Percentiles rank a stretch among this genome's conserved stretches.
These are phyloP conservation scores for Thaleichthys pacificus DNA, from an alignment of 2,797 vertebrate species.

Conservation along the genomic window DNA sequence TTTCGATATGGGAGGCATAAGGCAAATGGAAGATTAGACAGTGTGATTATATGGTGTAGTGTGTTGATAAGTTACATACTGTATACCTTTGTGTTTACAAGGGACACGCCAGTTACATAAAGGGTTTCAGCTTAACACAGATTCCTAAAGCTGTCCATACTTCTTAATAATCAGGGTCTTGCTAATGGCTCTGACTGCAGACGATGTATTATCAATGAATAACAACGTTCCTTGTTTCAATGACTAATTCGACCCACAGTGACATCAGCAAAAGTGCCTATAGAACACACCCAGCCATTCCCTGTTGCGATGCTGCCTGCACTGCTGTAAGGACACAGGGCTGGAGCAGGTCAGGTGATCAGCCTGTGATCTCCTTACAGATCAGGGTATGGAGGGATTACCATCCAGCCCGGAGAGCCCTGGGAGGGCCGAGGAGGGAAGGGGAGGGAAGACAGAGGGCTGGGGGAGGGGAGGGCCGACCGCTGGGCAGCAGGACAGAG, in stretches of 20 bases:
- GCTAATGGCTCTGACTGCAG: neutral
- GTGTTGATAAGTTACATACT: neutral
- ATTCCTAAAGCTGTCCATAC: no score
- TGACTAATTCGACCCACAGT: neutral
- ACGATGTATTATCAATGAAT: no score
- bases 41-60: neutral
- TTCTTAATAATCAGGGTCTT: neutral
- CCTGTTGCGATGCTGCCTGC: constrained; percentile 51
- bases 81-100: neutral
- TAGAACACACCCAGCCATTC: constrained; percentile 54
- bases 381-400: constrained; percentile 71
- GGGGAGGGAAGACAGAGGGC: neutral
- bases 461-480: neutral
- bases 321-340: constrained; percentile 67
- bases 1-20: no score
- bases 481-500: neutral
- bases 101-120: no score
- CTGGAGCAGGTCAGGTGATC: constrained; percentile 72
- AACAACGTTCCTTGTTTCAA: neutral
- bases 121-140: no score
- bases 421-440: neutral
- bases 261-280: neutral
- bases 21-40: no score
- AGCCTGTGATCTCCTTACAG: constrained; percentile 72
- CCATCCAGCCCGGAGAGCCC: constrained; percentile 35